phyloP scores from a whole-genome alignment of 1,140 invertebrate species.

The Monochamus saltuarius region DNA sequence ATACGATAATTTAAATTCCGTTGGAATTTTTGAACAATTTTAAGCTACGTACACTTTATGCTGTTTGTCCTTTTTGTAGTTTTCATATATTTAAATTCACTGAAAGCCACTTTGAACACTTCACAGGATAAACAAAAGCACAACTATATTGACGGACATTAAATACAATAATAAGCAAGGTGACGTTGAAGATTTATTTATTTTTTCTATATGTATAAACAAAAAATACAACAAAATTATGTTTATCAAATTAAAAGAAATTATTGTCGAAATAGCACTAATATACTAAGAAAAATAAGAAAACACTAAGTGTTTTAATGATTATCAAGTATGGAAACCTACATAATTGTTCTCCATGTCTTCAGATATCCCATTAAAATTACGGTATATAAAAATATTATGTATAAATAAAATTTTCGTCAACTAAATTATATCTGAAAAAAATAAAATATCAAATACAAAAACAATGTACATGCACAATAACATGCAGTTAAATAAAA shows the following conservation, averaged over 20 bases:
- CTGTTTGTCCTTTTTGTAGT: slow-evolving; percentile 16
- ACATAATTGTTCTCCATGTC: no score
- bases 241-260: background rate
- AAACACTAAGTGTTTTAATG: background rate
- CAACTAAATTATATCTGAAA: background rate
- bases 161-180: slow-evolving; percentile 8
- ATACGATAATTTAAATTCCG: background rate
- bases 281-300: background rate
- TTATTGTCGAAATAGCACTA: slow-evolving; percentile 2
- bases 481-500: slow-evolving; percentile 3
- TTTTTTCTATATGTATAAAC: slow-evolving; percentile 9
- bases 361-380: no score
- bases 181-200: slow-evolving; percentile 13
- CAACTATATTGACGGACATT: slow-evolving; percentile 10
- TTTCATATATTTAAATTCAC: slow-evolving; percentile 15
- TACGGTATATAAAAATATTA: no score
- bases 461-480: slow-evolving; percentile 1
- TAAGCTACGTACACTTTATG: slow-evolving; percentile 29
- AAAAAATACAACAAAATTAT: background rate
- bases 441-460: background rate
- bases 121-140: slow-evolving; percentile 47
- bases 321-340: no score
- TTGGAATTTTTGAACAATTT: slow-evolving; percentile 3
- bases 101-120: slow-evolving; percentile 35
- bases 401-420: background rate